Base-by-base conservation (phyloP, 2,797 vertebrate species). In the Enteromius viviparus region DNA sequence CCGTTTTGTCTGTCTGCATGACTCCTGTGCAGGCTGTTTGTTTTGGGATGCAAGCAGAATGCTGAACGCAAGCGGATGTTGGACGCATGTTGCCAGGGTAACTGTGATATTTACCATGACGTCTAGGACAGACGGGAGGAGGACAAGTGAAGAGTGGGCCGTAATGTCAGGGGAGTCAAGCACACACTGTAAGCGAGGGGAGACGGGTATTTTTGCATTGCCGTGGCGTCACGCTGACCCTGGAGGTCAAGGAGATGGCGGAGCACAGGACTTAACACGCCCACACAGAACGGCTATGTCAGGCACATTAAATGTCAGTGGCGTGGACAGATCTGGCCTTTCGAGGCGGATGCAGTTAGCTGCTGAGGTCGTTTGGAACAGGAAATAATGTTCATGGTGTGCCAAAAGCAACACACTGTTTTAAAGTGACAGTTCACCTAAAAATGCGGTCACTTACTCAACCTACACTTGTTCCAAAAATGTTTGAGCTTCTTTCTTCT, bases 41-140 rank as follows among this genome's bases (percentile, higher is more conserved):
- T 68, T 82, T 58, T 80, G 71, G 69, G 74, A 42, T 62, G 64
- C 17, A 17, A 34, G 51, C 12, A 29, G 19, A 70, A 42, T 69
- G 78, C 12, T 60, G 51, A 68, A 83, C 2, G 65, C 60, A 23
- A 49, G 11, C 10, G 19, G 53, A 78, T 75, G 4, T 80, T 77
- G 72, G 80, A 83, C 69, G 82, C 68, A 82, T 11, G 81, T 89
- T 86, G 78, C 86, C 86, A 76, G 49, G 87, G 83, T 84, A 87
- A 90, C 87, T 1, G 17, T 88, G 76, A 69, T 69, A 66, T 81
- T 65, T 9, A 66, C 69, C 60, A 49, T 84, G 65, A 37, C 66
- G 8, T 49, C 26, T 68, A n/a, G 53, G 55, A 62, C 47, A 32
- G 62, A 78, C 45, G 40, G 29, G 72, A 42, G 55, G 66, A 45